Conservation (phyloP, 1,140 invertebrate species). For the Magallana gigas region DNA sequence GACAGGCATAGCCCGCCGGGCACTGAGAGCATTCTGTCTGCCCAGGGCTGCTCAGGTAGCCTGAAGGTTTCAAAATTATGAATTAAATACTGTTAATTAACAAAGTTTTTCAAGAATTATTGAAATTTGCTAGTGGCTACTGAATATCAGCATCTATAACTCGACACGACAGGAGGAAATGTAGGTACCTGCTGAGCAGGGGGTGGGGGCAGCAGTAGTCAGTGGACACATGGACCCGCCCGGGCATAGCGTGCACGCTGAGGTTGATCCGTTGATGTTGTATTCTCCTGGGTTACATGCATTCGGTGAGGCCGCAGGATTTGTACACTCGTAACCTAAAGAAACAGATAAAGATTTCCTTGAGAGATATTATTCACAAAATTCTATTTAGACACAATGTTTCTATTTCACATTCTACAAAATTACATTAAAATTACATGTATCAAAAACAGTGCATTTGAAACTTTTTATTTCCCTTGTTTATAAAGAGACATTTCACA, state of each 20-base stretch:
- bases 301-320: constrained; percentile 40
- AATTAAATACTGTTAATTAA: no score
- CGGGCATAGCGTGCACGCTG: constrained; percentile 63
- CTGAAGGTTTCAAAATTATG: neutral
- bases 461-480: no score
- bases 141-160: no score
- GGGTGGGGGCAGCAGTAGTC: constrained; percentile 51
- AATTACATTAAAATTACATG: no score
- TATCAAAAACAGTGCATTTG: no score
- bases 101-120: no score
- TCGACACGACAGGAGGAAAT: no score
- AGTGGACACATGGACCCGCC: constrained; percentile 61
- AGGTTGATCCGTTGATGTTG: constrained; percentile 52
- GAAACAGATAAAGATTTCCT: neutral
- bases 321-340: constrained; percentile 65
- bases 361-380: no score
- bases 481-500: no score
- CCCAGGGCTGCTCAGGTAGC: constrained; percentile 64
- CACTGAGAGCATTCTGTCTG: constrained; percentile 65
- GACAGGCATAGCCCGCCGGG: constrained; percentile 70
- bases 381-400: no score
- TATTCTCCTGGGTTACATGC: constrained; percentile 63
- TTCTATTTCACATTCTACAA: no score
- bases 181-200: constrained; percentile 61
- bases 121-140: no score